Percentiles rank a stretch among this genome's conserved stretches.
phyloP scores from a whole-genome alignment of 2,113 vertebrate genomes.

The Siniperca knerii region DNA sequence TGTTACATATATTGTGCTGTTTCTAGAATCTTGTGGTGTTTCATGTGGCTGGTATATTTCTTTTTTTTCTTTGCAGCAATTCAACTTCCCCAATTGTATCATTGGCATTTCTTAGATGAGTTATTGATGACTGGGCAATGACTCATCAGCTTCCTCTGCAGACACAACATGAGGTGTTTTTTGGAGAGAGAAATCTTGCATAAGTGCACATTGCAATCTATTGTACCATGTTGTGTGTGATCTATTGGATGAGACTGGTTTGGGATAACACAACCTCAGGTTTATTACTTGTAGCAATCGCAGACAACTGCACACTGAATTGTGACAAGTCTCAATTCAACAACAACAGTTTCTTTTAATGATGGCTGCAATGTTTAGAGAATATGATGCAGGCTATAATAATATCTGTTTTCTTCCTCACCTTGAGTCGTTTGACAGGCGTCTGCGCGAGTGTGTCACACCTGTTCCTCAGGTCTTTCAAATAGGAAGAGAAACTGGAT shows the following conservation, averaged over 20 bases:
- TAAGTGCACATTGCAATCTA: background rate
- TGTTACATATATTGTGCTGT: background rate
- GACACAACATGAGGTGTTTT: background rate
- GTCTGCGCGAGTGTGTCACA: slow-evolving; percentile 86
- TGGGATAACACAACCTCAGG: background rate
- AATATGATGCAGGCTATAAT: background rate
- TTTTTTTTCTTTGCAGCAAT: background rate
- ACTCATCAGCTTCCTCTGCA: background rate
- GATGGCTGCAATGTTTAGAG: background rate
- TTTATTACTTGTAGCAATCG: background rate
- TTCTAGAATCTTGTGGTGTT: background rate
- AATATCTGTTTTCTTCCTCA: slow-evolving; percentile 54
- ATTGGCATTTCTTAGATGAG: background rate
- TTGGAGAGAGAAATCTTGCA: background rate
- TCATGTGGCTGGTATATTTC: background rate
- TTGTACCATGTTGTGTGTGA: background rate
- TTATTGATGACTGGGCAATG: background rate
- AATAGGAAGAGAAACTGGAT: slow-evolving; percentile 87
- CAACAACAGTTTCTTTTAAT: background rate
- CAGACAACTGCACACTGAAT: background rate
- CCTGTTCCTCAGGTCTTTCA: slow-evolving; percentile 91
- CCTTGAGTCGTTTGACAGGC: slow-evolving; percentile 94
- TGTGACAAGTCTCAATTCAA: background rate
- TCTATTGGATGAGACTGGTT: background rate
- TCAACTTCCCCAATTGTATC: background rate